Percentiles rank a stretch among this genome's conserved stretches.
Evolutionary conservation across 2,888 invertebrate species (phyloP).

Genomic region (Cryptocheilus praepositus): DNA sequence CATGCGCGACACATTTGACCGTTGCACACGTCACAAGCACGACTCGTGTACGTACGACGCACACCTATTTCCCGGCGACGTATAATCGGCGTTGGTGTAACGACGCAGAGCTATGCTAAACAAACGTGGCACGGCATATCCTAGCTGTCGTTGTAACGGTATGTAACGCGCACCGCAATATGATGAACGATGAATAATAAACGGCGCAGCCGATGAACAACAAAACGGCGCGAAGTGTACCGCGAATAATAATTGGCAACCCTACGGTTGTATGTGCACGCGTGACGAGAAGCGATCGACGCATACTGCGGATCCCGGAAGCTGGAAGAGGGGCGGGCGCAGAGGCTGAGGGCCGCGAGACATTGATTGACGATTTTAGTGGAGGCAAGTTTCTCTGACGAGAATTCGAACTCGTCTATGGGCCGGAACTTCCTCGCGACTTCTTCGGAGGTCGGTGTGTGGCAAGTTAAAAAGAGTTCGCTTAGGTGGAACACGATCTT

Average conservation of each 20-base stretch:
- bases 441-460: no score
- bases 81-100: constrained; percentile 28
- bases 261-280: constrained; percentile 32
- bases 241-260: constrained; percentile 65
- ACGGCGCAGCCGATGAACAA: constrained; percentile 64
- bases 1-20: background rate
- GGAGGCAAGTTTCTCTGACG: constrained; percentile 24
- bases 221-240: constrained; percentile 63
- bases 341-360: constrained; percentile 41
- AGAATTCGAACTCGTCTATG: constrained; percentile 32
- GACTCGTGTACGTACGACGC: no score
- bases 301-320: constrained; percentile 12
- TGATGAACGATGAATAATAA: constrained; percentile 70
- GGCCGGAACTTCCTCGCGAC: no score
- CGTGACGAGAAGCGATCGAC: constrained; percentile 33
- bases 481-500: no score
- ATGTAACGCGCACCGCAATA: constrained; percentile 55
- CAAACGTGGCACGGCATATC: constrained; percentile 36
- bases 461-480: no score
- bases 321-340: constrained; percentile 5
- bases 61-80: background rate
- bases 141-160: constrained; percentile 47
- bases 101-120: constrained; percentile 43
- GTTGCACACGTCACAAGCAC: no score
- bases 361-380: constrained; percentile 48